Conservation (phyloP, 2,797 vertebrate species). For the Sorex maritimensis region DNA sequence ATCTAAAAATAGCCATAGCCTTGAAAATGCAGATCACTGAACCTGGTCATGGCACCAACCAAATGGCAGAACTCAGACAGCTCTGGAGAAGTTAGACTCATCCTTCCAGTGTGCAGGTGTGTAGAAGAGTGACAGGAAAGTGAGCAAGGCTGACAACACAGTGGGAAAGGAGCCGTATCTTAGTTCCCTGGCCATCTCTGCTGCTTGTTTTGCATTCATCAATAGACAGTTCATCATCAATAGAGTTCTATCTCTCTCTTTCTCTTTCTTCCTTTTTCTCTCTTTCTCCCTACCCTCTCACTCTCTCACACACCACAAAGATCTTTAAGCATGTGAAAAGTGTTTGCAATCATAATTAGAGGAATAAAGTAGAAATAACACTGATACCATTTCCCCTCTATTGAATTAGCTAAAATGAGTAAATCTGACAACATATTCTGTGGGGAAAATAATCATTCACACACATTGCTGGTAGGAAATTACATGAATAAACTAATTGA, state of each 20-base stretch:
- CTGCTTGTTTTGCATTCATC: slow-evolving; percentile 5
- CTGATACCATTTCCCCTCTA: neutral
- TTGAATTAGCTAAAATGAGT: slow-evolving; percentile 37
- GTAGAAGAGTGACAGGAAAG: neutral
- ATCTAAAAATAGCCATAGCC: slow-evolving; percentile 75
- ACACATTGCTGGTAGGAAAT: neutral
- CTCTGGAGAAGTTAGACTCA: neutral
- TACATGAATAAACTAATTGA: neutral
- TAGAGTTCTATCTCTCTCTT: no score
- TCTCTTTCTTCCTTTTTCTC: no score
- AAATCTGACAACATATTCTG: slow-evolving; percentile 2
- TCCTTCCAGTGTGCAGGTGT: neutral
- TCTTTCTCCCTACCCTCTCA: neutral
- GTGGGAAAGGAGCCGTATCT: neutral
- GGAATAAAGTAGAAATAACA: slow-evolving; percentile 17
- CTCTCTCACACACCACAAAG: neutral
- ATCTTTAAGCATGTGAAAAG: neutral
- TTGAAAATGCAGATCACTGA: slow-evolving; percentile 63
- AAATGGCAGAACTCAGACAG: neutral
- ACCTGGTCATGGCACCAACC: neutral
- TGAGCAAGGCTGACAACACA: neutral
- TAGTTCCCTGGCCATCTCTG: neutral
- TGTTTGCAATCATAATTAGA: neutral
- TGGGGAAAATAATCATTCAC: neutral
- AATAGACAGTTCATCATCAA: neutral